Evolutionary conservation across 2,797 vertebrate genomes (phyloP), one percentile per base, ranked within the genome.

Genomic region (Sylvia borin): DNA sequence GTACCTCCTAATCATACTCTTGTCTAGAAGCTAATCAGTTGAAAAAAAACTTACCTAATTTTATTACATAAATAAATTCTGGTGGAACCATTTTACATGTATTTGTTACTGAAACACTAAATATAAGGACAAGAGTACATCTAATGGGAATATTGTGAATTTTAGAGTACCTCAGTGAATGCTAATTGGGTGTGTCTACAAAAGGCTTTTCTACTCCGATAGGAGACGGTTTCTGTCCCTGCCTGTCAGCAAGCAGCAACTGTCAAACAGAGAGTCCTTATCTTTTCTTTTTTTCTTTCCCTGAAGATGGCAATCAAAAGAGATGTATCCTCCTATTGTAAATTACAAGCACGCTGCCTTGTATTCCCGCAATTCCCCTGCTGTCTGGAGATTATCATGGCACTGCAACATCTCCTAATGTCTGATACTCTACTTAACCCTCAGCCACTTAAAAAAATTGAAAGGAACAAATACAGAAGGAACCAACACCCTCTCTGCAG

Each of bases 341-440:
- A 95, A 90, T 90, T 72, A 95, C 73, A 86, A 93, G 78, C 73
- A 76, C 20, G 26, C 19, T 71, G 58, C 62, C 85, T 81, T 81
- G 76, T 66, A 70, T 58, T 88, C 58, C 64, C 7, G 9, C 68
- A 74, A 64, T 62, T 92, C 70, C 68, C 53, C 76, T 1, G 42
- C 79, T 94, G 70, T 48, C 62, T 91, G 64, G 54, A 91, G 73
- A 73, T 67, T 81, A 68, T 36, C 40, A 17, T 6, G 43, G 68
- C 66, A 89, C 73, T 71, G 36, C 24, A 81, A 78, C 61, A 80
- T 92, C 51, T 90, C 74, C 60, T 76, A 67, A 80, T 61, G 74
- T 92, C 89, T 95, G 81, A 87, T 91, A 82, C 65, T 81, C 76
- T 88, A 73, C 64, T 90, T 97, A 95, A 92, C 71, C 80, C 53